Base-by-base conservation (phyloP, 1,140 invertebrate genomes). In the Prorops nasuta region DNA sequence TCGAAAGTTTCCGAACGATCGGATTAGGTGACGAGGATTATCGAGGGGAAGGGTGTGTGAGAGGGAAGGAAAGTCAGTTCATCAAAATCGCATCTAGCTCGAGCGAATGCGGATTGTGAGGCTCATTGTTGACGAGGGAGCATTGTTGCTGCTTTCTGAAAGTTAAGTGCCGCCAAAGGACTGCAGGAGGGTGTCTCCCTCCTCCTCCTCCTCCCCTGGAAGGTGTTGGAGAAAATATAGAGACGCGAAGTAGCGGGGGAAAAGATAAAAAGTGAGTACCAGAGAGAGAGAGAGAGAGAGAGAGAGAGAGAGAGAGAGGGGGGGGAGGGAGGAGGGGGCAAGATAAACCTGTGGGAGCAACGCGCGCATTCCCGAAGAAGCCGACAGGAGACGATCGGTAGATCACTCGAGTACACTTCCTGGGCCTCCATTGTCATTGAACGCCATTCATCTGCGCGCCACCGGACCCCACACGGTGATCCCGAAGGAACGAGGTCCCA, bases 381-480 rank as follows among this genome's bases (percentile, higher is more conserved):
- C 37, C 36, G 14, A 40, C 45, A 41, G 50, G 45, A 38, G 58
- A 64, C 54, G 51, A 65, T 65, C 63, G 56, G 58, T 56, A 56
- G 65, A 68, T 68, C 67, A 61, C 52, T 67, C 59, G 62, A 66
- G 67, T 67, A 66, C 60, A 74, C 69, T 72, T 74, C 71, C 69
- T 68, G 69, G 59, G 54, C 54, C 34, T 42, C 60, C 57, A 66
- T 74, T 72, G 65, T 72, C 61, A 58, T 49, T 38, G 47, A 54
- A 45, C 42, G 41, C 10, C 24, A 28, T 28, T 10, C 24, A 10
- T 28, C 4, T 4, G 24, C 4, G 10, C 24, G 60, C 58, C 59
- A 52, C 17, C 37, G 31, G 69, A 72, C 71, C 71, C 67, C 69
- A 74, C 69, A 74, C 67, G 68, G 64, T 37, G 69, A 60, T 64